Conservation (phyloP, 2,888 invertebrate genomes). For the Carpatolechia fugitivella region DNA sequence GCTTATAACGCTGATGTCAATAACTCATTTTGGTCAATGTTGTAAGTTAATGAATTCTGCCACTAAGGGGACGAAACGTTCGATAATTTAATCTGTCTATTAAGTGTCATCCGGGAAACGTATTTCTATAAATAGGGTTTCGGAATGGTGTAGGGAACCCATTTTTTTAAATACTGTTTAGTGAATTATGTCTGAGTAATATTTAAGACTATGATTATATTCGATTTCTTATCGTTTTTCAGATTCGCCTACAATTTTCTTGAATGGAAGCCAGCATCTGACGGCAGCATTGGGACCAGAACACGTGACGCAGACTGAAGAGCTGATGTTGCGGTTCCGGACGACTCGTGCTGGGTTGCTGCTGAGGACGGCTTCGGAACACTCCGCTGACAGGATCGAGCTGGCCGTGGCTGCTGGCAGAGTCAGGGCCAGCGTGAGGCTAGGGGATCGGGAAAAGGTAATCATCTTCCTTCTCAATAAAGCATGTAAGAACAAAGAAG, state of each 20-base stretch:
- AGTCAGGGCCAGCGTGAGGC: constrained; percentile 88
- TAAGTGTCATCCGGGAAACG: no score
- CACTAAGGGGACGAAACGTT: no score
- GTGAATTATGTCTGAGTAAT: background rate
- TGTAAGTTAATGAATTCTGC: no score
- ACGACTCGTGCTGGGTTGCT: constrained; percentile 89
- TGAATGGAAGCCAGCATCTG: constrained; percentile 94
- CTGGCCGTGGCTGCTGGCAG: constrained; percentile 91
- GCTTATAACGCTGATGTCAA: no score
- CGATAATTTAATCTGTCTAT: no score
- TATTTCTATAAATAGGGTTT: no score
- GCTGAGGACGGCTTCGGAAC: constrained; percentile 88
- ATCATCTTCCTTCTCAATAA: background rate
- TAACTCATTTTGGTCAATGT: no score
- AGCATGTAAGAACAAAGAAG: no score
- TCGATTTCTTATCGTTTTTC: no score
- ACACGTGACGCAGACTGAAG: constrained; percentile 93
- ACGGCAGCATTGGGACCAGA: constrained; percentile 86
- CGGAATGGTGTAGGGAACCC: no score
- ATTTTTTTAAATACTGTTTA: no score
- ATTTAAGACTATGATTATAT: no score
- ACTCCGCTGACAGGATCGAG: constrained; percentile 90
- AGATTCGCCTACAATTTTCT: constrained; percentile 92
- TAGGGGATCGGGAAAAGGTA: constrained; percentile 92
- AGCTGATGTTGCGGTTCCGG: constrained; percentile 90